Conservation (phyloP, 2,888 invertebrate species). For the Osmoderma eremita region DNA sequence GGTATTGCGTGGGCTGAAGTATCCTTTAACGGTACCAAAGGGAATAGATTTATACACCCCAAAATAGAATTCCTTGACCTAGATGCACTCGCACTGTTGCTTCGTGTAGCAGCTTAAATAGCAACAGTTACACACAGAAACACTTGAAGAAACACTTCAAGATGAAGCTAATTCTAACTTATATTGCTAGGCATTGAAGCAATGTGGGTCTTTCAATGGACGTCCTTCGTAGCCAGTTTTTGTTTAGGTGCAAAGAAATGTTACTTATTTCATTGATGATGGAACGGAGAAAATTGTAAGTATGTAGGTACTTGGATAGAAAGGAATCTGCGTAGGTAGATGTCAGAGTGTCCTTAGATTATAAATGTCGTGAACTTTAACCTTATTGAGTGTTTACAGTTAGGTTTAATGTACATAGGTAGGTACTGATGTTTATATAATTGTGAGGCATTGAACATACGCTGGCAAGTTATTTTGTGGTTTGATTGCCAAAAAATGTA, state of each 20-base stretch:
- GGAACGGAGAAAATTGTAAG: constrained; percentile 16
- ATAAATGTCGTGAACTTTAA: constrained; percentile 45
- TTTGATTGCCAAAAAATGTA: too few relatives aligned
- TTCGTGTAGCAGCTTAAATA: background rate
- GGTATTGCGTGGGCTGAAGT: constrained; percentile 49
- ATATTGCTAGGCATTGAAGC: too few relatives aligned
- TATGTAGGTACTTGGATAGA: constrained; percentile 23
- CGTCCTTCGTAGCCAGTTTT: too few relatives aligned
- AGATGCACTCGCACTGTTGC: constrained; percentile 40
- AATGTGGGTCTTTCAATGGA: too few relatives aligned
- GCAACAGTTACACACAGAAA: too few relatives aligned
- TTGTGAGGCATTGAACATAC: too few relatives aligned
- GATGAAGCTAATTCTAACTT: too few relatives aligned
- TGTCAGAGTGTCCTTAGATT: constrained; percentile 40
- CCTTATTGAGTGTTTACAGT: constrained; percentile 37
- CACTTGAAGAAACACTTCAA: too few relatives aligned
- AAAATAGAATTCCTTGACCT: constrained; percentile 52
- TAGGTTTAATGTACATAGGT: too few relatives aligned
- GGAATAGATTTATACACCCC: constrained; percentile 44
- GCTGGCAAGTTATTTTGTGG: too few relatives aligned
- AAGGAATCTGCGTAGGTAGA: constrained; percentile 32
- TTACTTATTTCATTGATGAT: background rate
- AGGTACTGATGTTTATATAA: too few relatives aligned
- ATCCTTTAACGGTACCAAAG: constrained; percentile 42
- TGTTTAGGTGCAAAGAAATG: background rate